phyloP scores from a whole-genome alignment of 2,888 invertebrate genomes.

The Scotopteryx bipunctaria region DNA sequence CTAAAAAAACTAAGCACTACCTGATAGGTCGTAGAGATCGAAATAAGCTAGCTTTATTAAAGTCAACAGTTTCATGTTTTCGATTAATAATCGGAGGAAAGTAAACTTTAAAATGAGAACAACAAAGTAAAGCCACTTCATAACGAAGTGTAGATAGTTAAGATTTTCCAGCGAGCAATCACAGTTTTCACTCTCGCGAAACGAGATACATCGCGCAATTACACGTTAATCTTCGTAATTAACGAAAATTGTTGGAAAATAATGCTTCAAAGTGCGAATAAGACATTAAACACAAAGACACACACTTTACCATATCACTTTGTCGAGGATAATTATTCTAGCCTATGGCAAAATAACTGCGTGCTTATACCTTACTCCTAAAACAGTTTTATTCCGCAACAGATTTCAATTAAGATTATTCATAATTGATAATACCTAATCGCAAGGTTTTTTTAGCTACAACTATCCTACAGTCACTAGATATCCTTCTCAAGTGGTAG shows the following conservation, averaged over 20 bases:
- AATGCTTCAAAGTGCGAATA: conserved; percentile 31
- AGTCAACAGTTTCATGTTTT: not conserved
- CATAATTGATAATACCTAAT: not conserved
- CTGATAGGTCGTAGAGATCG: no score
- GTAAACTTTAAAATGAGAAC: conserved; percentile 7
- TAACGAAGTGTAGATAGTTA: conserved; percentile 54
- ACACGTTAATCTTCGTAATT: conserved; percentile 50
- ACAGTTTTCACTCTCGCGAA: conserved; percentile 55
- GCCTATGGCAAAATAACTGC: no score
- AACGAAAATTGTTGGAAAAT: conserved; percentile 49
- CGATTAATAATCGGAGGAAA: not conserved
- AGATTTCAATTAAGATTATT: not conserved
- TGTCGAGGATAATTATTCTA: not conserved
- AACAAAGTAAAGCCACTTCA: conserved; percentile 17
- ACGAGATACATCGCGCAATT: conserved; percentile 47
- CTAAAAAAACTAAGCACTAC: no score
- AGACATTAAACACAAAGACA: conserved; percentile 12
- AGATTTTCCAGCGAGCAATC: conserved; percentile 49
- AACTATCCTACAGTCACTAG: not conserved
- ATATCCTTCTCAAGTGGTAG: not conserved
- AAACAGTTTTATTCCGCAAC: not conserved
- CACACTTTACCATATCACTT: not conserved
- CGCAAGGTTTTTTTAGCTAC: not conserved
- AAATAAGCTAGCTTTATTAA: no score
- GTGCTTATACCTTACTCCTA: no score